Percentiles rank a stretch among this genome's conserved stretches.
These are phyloP conservation scores for Halictus rubicundus DNA, from an alignment of 1,140 invertebrate species.

Conservation along the genomic window DNA sequence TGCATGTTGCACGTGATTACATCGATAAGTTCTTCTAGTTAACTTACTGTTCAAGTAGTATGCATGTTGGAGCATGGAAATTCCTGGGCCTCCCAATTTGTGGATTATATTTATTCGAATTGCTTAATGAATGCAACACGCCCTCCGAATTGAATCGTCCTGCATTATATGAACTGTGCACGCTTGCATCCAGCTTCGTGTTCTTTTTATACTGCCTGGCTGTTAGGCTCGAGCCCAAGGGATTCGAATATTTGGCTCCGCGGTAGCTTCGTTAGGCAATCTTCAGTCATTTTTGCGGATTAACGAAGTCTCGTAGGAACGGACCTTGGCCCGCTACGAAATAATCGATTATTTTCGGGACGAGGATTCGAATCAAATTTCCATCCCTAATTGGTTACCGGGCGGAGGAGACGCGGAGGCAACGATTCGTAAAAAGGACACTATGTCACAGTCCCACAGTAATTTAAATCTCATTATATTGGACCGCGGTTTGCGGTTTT, in stretches of 20 bases:
- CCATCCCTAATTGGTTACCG: conserved; percentile 67
- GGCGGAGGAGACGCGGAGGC: conserved; percentile 44
- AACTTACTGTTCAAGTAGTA: no score
- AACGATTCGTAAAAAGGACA: conserved; percentile 66
- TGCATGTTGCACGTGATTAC: no score
- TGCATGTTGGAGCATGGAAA: no score
- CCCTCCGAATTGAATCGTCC: no score
- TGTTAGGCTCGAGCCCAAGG: no score
- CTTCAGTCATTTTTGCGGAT: conserved; percentile 23
- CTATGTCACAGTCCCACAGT: conserved; percentile 76
- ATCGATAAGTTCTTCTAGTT: no score
- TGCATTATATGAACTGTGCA: no score
- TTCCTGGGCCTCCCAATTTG: no score
- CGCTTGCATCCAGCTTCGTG: no score
- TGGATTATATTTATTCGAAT: no score
- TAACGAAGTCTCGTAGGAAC: conserved; percentile 44
- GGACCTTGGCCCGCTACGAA: not conserved
- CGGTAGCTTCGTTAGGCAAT: not conserved
- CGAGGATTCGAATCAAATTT: conserved; percentile 68
- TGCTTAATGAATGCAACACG: no score
- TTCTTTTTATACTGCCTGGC: no score
- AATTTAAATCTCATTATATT: conserved; percentile 79
- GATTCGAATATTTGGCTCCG: not conserved
- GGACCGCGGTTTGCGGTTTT: conserved; percentile 75
- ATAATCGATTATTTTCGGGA: conserved; percentile 63